Base-by-base conservation (phyloP, 2,113 vertebrate genomes). In the Notarius lentiginosus region DNA sequence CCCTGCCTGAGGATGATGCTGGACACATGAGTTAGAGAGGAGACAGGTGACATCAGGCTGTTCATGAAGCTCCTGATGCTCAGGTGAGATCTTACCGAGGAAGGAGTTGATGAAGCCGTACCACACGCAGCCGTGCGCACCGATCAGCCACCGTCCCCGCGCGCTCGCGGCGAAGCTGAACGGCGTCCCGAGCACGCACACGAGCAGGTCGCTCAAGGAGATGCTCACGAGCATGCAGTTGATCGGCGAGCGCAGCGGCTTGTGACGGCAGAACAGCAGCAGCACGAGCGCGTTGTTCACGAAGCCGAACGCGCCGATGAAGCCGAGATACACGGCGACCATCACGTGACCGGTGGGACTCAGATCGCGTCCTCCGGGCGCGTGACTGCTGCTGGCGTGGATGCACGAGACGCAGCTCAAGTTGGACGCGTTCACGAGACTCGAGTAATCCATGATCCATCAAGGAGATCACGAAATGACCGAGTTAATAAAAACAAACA, bases 191-290 rank as follows among this genome's bases (percentile, higher is more conserved):
- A 95, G 79, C 72, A 95, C 90, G 88, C 95, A 93, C 86, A 96
- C 96, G 91, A 95, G 93, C 91, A 96, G 90, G 92, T 96, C 96
- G 85, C 96, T 96, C 30, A 93, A 58, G 0, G 95, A 94, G 90
- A 96, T 96, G 93, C 95, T 96, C 88, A 95, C 93, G 87, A 96
- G 95, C 86, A 96, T 91, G 30, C 94, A 92, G 94, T 96, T 96
- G 90, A 96, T 95, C 85, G 96, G 96, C 47, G 96, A 96, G 84
- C 95, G 95, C 91, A 96, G 92, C 24, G 90, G 88, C 83, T 91
- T 94, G 94, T 93, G 95, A 12, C 95, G 92, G 88, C 92, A 94
- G 92, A 96, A 96, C 85, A 97, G 92, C 82, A 93, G 83, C 49
- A 96, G 91, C 61, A 95, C 95, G 82, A 94, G 79, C 70, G 94